Base-by-base conservation (phyloP, 2,113 vertebrate species). In the Bubo bubo region DNA sequence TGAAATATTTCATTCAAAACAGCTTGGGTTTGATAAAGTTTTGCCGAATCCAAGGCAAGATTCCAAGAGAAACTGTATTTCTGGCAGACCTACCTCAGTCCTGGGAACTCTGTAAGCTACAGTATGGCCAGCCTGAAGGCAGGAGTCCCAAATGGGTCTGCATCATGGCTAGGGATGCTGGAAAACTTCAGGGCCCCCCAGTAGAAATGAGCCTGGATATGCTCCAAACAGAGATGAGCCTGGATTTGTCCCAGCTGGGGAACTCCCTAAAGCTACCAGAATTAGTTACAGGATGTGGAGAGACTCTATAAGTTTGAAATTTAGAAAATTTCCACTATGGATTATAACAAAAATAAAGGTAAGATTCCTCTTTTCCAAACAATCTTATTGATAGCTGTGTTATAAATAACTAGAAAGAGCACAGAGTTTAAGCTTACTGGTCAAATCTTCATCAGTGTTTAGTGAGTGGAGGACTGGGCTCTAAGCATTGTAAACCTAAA, bases 231-330 rank as follows among this genome's bases (percentile, higher is more conserved):
- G 91, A 93, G 87, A 97, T 82, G 62, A 95, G 49, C 56, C 84
- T 97, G 95, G 70, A 96, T 94, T 82, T 91, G 18, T 87, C 93
- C 81, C 93, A 96, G 66, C 35, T 87, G 60, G 81, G 89, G 79
- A 97, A 95, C 92, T 95, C 93, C 84, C 84, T 95, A 85, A 95
- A 96, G 96, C 84, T 97, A 95, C 93, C 73, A 93, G 95, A 95
- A 87, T 87, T 89, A 89, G 91, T 85, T 93, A 82, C 64, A 86
- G 56, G 32, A 93, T 85, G 28, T 55, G 20, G 32, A 66, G 47
- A 77, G 32, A 24, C 59, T 94, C 32, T 37, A 1, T 34, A 63
- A 73, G 8, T 63, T 58, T 58, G 63, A 94, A 96, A 89, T 67
- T 67, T 59, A 89, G 52, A 68, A 84, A 87, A 87, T 79, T 81